Evolutionary conservation across 2,797 vertebrate species (phyloP).

Genomic region (Rhinella marina): DNA sequence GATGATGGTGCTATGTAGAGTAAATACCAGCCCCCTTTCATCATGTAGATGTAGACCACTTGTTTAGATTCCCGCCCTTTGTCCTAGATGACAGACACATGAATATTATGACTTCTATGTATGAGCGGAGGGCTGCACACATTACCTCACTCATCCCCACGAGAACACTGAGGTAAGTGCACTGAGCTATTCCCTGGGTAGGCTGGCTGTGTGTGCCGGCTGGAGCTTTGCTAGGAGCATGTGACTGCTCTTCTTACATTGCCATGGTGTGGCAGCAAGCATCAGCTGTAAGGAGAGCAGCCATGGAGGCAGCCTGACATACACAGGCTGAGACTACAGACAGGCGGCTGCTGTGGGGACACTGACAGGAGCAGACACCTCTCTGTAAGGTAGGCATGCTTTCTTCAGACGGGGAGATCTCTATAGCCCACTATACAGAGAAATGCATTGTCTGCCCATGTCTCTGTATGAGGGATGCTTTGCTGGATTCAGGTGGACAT

Average conservation of each 20-base stretch:
- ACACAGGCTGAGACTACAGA: background rate
- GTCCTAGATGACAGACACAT: background rate
- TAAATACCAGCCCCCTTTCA: background rate
- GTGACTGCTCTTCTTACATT: constrained; percentile 68
- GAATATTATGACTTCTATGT: background rate
- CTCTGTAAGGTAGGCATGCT: constrained; percentile 27
- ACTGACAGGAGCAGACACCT: background rate
- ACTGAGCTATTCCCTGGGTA: constrained; percentile 10
- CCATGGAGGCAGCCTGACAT: constrained; percentile 67
- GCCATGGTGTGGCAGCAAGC: constrained; percentile 71
- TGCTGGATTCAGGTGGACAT: background rate
- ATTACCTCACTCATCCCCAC: background rate
- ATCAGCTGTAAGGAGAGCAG: constrained; percentile 74
- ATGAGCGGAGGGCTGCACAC: background rate
- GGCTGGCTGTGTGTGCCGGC: constrained; percentile 54
- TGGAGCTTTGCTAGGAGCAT: constrained; percentile 64
- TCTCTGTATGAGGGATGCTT: background rate
- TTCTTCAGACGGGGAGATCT: background rate
- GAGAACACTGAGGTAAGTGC: background rate
- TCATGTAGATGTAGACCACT: background rate
- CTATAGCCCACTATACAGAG: background rate
- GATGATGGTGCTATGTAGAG: background rate
- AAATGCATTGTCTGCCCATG: background rate
- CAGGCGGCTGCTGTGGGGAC: constrained; percentile 14
- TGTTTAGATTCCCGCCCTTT: background rate